These are phyloP conservation scores for Cyrtonyx montezumae DNA, from an alignment of 2,113 vertebrate genomes.

Conservation along the genomic window DNA sequence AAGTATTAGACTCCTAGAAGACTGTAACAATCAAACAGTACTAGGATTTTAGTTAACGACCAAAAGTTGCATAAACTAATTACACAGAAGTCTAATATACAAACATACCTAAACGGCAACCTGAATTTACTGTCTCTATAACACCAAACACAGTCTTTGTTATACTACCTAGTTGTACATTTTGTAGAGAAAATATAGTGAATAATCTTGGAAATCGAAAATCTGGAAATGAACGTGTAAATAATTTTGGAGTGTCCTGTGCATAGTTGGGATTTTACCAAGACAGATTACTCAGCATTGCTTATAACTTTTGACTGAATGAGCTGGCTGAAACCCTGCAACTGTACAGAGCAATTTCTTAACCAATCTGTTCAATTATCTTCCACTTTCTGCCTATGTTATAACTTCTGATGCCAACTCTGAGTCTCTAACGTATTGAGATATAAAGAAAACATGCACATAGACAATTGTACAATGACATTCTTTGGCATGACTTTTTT, in stretches of 20 bases:
- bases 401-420: background rate
- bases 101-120: background rate
- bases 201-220: background rate
- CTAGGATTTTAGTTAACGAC: background rate
- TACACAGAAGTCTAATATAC: background rate
- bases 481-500: background rate
- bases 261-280: background rate
- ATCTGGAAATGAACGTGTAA: background rate
- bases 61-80: background rate
- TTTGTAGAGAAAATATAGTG: background rate
- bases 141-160: background rate
- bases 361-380: background rate
- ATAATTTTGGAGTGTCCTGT: background rate
- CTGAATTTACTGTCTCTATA: background rate
- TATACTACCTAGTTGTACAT: background rate
- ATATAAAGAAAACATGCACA: background rate
- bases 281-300: background rate
- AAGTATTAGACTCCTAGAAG: background rate
- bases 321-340: background rate
- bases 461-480: background rate
- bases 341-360: background rate
- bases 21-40: background rate
- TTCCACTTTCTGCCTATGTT: background rate
- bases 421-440: background rate
- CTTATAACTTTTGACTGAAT: background rate